These are phyloP conservation scores for Climacteris rufus DNA, from an alignment of 2,113 vertebrate genomes.

Conservation along the genomic window DNA sequence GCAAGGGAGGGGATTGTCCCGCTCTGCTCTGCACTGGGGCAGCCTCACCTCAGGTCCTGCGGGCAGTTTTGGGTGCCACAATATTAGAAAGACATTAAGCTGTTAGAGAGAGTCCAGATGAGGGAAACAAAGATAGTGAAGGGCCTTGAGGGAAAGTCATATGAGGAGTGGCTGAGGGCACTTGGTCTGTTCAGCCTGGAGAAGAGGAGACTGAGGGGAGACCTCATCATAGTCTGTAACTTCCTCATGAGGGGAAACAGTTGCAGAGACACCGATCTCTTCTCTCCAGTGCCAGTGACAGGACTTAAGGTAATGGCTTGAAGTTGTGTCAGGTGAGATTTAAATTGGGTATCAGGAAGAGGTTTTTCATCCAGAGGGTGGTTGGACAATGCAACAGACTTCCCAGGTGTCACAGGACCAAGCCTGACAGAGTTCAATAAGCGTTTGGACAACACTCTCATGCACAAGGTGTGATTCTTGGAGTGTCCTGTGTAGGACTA, in stretches of 20 bases:
- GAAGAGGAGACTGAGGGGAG: not conserved
- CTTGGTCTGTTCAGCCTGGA: not conserved
- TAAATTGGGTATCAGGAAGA: not conserved
- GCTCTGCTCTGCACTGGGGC: accelerated
- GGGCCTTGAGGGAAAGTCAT: not conserved
- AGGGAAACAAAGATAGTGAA: not conserved
- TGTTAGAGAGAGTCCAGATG: not conserved
- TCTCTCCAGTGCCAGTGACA: not conserved
- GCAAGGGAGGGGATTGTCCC: not conserved
- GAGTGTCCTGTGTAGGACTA: not conserved
- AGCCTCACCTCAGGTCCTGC: accelerated
- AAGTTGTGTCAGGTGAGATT: not conserved
- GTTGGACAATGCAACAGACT: not conserved
- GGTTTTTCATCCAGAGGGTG: not conserved
- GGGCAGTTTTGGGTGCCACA: accelerated
- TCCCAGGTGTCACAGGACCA: not conserved
- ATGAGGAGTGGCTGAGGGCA: not conserved
- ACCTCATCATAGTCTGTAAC: not conserved
- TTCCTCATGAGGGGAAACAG: not conserved
- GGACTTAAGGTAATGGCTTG: accelerated
- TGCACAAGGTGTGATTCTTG: not conserved
- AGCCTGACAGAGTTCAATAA: not conserved
- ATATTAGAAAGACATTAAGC: not conserved
- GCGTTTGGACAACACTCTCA: not conserved
- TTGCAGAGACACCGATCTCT: not conserved